Evolutionary conservation across 2,113 vertebrate species (phyloP).

Genomic region (Gobius niger): DNA sequence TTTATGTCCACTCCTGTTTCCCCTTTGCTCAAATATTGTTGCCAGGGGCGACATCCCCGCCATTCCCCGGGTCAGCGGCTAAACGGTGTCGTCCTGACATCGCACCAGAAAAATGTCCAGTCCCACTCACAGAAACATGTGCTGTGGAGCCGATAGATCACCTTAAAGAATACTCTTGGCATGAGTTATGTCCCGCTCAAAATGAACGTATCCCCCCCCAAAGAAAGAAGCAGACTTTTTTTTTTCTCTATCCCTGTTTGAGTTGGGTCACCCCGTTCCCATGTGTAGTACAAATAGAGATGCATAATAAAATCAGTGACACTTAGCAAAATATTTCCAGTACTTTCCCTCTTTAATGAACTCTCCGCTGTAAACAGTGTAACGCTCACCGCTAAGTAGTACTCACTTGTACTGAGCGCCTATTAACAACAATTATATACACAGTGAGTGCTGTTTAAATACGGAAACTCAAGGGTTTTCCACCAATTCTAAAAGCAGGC

Average conservation of each 20-base stretch:
- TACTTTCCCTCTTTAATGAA: slow-evolving; percentile 22
- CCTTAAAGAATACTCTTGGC: slow-evolving; percentile 18
- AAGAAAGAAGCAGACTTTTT: slow-evolving; percentile 2
- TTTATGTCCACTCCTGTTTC: slow-evolving; percentile 26
- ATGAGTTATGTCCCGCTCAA: slow-evolving; percentile 14
- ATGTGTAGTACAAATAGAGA: slow-evolving; percentile 14
- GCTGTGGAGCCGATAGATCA: slow-evolving; percentile 36
- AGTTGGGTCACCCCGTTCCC: neutral
- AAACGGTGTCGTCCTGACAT: slow-evolving; percentile 47
- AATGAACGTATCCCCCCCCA: neutral
- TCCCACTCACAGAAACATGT: slow-evolving; percentile 43
- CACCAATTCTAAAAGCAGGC: slow-evolving; percentile 2
- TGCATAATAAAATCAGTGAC: slow-evolving; percentile 21
- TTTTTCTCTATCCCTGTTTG: slow-evolving; percentile 7
- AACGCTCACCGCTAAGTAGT: slow-evolving; percentile 24
- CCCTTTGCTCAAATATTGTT: slow-evolving; percentile 35
- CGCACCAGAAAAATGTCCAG: slow-evolving; percentile 38
- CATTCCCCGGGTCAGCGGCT: slow-evolving; percentile 35
- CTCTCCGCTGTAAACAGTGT: slow-evolving; percentile 15
- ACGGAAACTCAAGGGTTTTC: slow-evolving; percentile 7
- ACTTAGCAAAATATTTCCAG: slow-evolving; percentile 23
- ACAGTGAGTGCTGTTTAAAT: slow-evolving; percentile 22
- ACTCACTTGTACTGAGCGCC: slow-evolving; percentile 20
- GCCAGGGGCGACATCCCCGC: slow-evolving; percentile 36
- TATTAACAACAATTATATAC: slow-evolving; percentile 35